Evolutionary conservation across 2,797 vertebrate genomes (phyloP), one percentile per base, ranked within the genome.

Genomic region (Hemitrygon akajei): DNA sequence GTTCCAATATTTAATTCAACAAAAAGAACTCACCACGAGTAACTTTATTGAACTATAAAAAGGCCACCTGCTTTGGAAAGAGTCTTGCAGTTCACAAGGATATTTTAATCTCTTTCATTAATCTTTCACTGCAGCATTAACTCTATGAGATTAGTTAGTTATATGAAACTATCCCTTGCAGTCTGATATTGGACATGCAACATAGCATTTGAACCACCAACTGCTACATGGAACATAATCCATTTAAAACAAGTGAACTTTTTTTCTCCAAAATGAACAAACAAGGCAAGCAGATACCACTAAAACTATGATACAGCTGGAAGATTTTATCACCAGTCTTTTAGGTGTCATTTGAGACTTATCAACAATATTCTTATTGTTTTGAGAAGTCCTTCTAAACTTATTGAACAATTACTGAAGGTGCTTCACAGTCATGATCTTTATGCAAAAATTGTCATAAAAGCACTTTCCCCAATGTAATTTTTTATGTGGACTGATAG

Each of bases 101-200:
- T 94, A 94, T 94, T 95, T 95, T 95, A 96, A 95, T 95, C 95
- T 94, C 94, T 94, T 95, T 95, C 95, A 95, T 95, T 95, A 96
- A 95, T 96, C 95, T 95, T 94, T 93, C 95, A 94, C 95, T 96
- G 95, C 95, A 94, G 94, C 94, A 94, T 94, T 94, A 94, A 94
- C 71, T 94, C 94, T 94, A 94, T 94, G 95, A 95, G 95, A 95
- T 95, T 95, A 94, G 95, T 95, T 95, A 95, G 95, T 95, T 95
- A 95, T 95, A 94, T 95, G 95, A 96, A 95, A 95, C 95, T 95
- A 94, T 95, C 95, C 96, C 95, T 95, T 76, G 94, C 94, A 94
- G 94, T 87, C 93, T 91, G 94, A 94, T 94, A n/a, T 94, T 93
- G 92, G 94, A 7, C 81, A 94, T 93, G 94, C 82, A 94, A 73